Evolutionary conservation across 2,888 invertebrate genomes (phyloP), one percentile per base, ranked within the genome.

Genomic region (Hoplodrina ambigua): DNA sequence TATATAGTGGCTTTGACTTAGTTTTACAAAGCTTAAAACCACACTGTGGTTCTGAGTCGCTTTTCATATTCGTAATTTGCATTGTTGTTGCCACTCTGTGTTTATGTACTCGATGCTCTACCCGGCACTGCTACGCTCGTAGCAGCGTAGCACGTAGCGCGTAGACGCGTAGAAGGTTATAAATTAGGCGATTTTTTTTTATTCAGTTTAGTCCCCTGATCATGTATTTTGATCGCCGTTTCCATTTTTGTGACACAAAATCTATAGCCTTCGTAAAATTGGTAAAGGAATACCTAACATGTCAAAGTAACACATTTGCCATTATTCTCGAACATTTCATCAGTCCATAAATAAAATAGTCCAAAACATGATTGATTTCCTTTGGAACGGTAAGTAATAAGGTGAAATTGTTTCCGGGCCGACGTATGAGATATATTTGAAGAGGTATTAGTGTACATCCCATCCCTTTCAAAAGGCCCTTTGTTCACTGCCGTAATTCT

Each of bases 1-100:
- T 78, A 61, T 68, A 58, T 68, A 68, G 80, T 75, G 55, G 61
- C 80, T 75, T 75, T 64, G 67, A 67, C 57, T 64, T 71, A 61
- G 80, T 78, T 75, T 57, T 57, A 54, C 54, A 52, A 67, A 58
- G 60, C 66, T 52, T 44, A 53, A 25, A 44, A 56, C 7, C 20
- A 33, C 30, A 64, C 52, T 52, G 50, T 49, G 15, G 37, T 70
- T 70, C 63, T 50, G 46, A 56, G 71, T 11, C 56, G 52, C 52
- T 46, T 60, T 64, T 52, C 20, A 37, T 63, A 17, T 75, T 46
- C 7, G 30, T 30, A 41, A 25, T 33, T n/a, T 68, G 59, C 44
- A 59, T 65, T 65, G 52, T 62, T 17, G n/a, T 54, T 17, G 41
- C 4, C 5, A 20, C 52, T 30, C 20, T 11, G 41, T 13, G 4